A percentile compares a stretch with the other conserved stretches of the same genome.
Conservation (phyloP, 2,113 vertebrate species). For the Corythoichthys haematopterus region DNA sequence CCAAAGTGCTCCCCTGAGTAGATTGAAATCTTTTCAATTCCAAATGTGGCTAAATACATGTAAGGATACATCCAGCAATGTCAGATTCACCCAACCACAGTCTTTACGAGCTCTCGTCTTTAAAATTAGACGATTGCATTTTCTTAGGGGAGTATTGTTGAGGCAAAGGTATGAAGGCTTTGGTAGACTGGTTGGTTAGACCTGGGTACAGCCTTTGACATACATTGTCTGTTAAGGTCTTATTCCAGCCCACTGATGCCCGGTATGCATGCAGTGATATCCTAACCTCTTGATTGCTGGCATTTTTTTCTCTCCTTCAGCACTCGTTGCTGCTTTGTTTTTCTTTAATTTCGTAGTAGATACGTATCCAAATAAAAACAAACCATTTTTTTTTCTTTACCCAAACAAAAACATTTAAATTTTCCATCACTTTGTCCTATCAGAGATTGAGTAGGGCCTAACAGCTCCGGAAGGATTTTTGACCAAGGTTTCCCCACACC, state of each 20-base stretch:
- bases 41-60: constrained; percentile 15
- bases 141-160: constrained; percentile 80
- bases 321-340: constrained; percentile 69
- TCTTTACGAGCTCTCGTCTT: constrained; percentile 6
- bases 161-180: constrained; percentile 77
- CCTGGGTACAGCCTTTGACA: constrained; percentile 53
- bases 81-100: constrained; percentile 7
- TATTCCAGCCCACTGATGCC: constrained; percentile 58
- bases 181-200: constrained; percentile 75
- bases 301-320: constrained; percentile 71
- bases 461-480: constrained; percentile 99
- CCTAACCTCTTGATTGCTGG: constrained; percentile 82
- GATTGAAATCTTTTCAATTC: constrained; percentile 34
- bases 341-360: constrained; percentile 34
- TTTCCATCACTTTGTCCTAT: constrained; percentile 73
- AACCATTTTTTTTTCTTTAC: constrained; percentile 21
- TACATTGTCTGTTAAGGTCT: constrained; percentile 49
- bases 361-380: constrained; percentile 56
- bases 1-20: constrained; percentile 75
- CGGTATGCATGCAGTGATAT: constrained; percentile 79
- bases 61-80: background rate
- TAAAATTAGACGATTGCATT: constrained; percentile 30
- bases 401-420: background rate
- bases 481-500: constrained; percentile 90
- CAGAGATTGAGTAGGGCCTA: constrained; percentile 79